Evolutionary conservation across 2,888 invertebrate species (phyloP).

Genomic region (Leucophenga maculata): DNA sequence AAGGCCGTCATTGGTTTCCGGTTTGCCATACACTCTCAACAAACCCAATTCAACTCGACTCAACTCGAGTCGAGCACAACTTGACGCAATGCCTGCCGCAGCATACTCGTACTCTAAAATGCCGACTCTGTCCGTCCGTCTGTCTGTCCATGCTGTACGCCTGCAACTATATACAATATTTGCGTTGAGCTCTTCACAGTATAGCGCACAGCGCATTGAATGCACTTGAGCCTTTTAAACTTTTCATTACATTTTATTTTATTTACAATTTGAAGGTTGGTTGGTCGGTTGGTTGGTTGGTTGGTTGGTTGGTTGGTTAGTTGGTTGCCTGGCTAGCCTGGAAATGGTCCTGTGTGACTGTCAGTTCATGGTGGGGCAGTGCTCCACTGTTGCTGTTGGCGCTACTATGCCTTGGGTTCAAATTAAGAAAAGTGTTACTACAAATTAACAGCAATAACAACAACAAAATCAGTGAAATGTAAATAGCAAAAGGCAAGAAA

Average conservation of each 20-base stretch:
- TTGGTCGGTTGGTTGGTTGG: not conserved
- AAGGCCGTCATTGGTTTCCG: slow-evolving; percentile 21
- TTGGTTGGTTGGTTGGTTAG: not conserved
- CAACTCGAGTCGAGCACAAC: not conserved
- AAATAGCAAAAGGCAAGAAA: slow-evolving; percentile 26
- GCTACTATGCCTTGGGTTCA: not conserved
- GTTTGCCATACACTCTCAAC: slow-evolving; percentile 8
- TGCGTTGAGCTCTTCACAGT: not conserved
- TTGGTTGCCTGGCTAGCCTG: not conserved
- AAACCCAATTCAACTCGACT: not conserved
- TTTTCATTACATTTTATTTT: slow-evolving; percentile 24
- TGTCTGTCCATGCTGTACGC: no score
- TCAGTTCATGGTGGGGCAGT: no score
- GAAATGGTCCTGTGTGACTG: no score
- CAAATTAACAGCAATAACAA: slow-evolving; percentile 48
- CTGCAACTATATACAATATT: no score
- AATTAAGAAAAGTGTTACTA: slow-evolving; percentile 44
- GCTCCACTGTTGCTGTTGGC: not conserved
- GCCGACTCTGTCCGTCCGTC: no score
- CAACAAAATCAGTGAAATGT: slow-evolving; percentile 22
- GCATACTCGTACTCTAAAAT: not conserved
- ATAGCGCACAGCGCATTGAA: slow-evolving; percentile 2
- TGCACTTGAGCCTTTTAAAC: slow-evolving; percentile 25
- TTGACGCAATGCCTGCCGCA: not conserved
- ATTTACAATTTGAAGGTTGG: slow-evolving; percentile 23